A percentile compares a stretch with the other conserved stretches of the same genome.
phyloP scores from a whole-genome alignment of 2,888 invertebrate species.

The Ophioninae sp. region DNA sequence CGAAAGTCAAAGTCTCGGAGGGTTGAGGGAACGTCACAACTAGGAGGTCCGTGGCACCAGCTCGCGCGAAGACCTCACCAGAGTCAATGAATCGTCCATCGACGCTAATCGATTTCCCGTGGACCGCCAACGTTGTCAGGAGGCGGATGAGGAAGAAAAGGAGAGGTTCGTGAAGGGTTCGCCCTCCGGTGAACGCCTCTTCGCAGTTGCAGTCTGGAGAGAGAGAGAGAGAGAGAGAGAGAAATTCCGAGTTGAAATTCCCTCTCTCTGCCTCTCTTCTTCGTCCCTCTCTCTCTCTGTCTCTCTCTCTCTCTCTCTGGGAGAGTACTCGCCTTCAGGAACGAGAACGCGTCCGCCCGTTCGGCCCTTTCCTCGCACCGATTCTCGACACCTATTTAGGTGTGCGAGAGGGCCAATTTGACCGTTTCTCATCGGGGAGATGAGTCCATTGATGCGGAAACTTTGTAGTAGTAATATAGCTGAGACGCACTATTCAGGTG shows the following conservation, averaged over 20 bases:
- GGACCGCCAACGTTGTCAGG: slow-evolving; percentile 64
- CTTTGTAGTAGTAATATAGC: not conserved
- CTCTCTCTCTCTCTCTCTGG: slow-evolving; percentile 27
- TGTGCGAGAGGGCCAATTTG: slow-evolving; percentile 58
- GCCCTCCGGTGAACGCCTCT: slow-evolving; percentile 54
- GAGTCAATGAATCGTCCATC: slow-evolving; percentile 60
- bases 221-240: not conserved
- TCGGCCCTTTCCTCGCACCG: slow-evolving; percentile 29
- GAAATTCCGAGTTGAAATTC: no score
- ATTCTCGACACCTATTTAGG: slow-evolving; percentile 63
- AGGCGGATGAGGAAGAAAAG: slow-evolving; percentile 49
- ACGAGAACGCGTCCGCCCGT: slow-evolving; percentile 40
- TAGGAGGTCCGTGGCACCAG: slow-evolving; percentile 34
- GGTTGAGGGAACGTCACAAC: slow-evolving; percentile 25
- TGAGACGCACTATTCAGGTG: not conserved
- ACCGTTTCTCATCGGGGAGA: slow-evolving; percentile 56
- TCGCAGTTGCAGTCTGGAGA: slow-evolving; percentile 1
- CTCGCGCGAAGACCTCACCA: slow-evolving; percentile 16
- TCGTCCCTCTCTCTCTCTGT: not conserved
- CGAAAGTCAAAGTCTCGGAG: not conserved
- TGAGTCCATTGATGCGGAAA: slow-evolving; percentile 60
- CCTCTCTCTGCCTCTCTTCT: slow-evolving; percentile 8
- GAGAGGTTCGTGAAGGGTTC: slow-evolving; percentile 31
- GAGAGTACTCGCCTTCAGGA: slow-evolving; percentile 35
- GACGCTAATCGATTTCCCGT: slow-evolving; percentile 64